Base-by-base conservation (phyloP, 2,888 invertebrate species). In the Syritta pipiens region DNA sequence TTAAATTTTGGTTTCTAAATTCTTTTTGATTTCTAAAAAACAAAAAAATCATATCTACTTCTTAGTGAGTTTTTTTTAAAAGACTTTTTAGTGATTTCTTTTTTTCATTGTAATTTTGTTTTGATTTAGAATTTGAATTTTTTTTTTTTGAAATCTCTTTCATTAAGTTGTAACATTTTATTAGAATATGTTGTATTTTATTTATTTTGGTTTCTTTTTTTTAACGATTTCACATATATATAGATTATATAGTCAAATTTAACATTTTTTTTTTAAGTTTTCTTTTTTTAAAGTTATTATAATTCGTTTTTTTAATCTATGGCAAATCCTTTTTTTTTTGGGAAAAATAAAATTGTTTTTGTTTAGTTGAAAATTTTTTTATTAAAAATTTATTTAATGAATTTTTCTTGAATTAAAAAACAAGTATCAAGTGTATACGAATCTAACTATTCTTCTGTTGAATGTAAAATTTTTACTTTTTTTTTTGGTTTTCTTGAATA, bases 181-280 rank as follows among this genome's bases (percentile, higher is more conserved):
- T 51, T 48, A 62, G 22, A 51, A 62, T 71, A 46, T 28, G 28
- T 14, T 40, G 24, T 63, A 20, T 44, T 22, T 44, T 49, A 44
- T 49, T 7, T 12, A 49, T 46, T 10, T 42, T 19, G 28, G 6
- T 60, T 17, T 40, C 19, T 37, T 68, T 6, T 76, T 62, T 69
- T 40, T 63, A 69, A 67, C 72, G 42, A 40, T 77, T 32, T 79
- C 37, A 69, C 77, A 60, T 65, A 55, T 55, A 19, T 75, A 79
- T 82, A 81, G 82, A 82, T 82, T 82, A 81, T 81, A 82, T 82
- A 82, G 46, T 77, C 76, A 82, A 82, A 82, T 82, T 81, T 82
- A 82, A 82, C 82, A 81, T 74, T 76, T 48, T 63, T 26, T n/a
- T 65, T 30, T 55, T 37, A 42, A 6, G 20, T 59, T 57, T 44